Percentiles rank a stretch among this genome's conserved stretches.
These are phyloP conservation scores for Paratrypauchen microcephalus DNA, from an alignment of 2,797 vertebrate genomes.

Conservation along the genomic window DNA sequence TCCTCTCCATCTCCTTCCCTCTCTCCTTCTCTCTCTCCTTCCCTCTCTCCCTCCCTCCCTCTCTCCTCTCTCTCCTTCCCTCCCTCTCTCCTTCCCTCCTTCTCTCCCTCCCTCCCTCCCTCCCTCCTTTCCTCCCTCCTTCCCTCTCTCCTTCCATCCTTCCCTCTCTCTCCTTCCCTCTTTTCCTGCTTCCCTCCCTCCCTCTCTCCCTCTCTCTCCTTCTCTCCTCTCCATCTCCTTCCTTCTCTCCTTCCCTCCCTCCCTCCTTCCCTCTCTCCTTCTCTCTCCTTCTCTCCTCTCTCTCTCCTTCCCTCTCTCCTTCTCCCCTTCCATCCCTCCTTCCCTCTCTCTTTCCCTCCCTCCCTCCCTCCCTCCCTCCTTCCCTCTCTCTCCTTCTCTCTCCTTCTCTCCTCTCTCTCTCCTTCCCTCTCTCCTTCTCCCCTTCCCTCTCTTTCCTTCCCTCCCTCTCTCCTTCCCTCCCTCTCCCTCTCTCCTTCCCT, in stretches of 20 bases:
- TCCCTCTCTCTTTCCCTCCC: too few species aligned
- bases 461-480: slow-evolving; percentile 49
- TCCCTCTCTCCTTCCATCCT: too few species aligned
- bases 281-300: slow-evolving; percentile 52
- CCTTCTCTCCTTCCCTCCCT: slow-evolving; percentile 49
- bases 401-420: slow-evolving; percentile 12
- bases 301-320: too few species aligned
- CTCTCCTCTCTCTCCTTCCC: slow-evolving; percentile 48
- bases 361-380: slow-evolving; percentile 51
- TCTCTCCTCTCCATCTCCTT: slow-evolving; percentile 19
- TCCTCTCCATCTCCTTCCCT: slow-evolving; percentile 26
- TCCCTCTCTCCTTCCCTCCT: slow-evolving; percentile 2
- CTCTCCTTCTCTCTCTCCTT: slow-evolving; percentile 44
- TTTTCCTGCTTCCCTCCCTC: too few species aligned
- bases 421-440: slow-evolving; percentile 19
- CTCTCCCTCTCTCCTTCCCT: slow-evolving; percentile 53
- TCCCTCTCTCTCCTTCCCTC: slow-evolving; percentile 40
- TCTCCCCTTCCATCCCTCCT: too few species aligned
- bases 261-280: too few species aligned
- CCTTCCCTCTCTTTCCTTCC: too few species aligned
- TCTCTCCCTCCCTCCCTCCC: too few species aligned
- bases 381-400: slow-evolving; percentile 44
- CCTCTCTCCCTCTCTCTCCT: slow-evolving; percentile 35
- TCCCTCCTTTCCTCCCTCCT: slow-evolving; percentile 54
- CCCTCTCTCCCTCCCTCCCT: slow-evolving; percentile 36